A percentile compares a stretch with the other conserved stretches of the same genome.
Evolutionary conservation across 30 jellyfish, hydroid and myxozoan species (phyloP).

Genomic region (Nemopilema nomurai): DNA sequence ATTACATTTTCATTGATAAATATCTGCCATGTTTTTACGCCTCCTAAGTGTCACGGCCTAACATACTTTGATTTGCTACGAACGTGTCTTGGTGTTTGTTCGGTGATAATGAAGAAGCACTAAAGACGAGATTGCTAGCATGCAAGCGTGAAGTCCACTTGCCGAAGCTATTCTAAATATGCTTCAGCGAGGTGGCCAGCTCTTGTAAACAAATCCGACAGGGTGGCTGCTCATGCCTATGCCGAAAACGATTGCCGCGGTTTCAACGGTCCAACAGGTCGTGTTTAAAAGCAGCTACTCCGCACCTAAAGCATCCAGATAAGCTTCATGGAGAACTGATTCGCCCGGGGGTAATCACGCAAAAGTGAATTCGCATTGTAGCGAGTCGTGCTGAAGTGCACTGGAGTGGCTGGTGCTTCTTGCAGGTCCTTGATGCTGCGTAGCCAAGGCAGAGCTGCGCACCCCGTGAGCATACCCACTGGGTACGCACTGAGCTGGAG

Average conservation of each 20-base stretch:
- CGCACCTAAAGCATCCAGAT: not conserved
- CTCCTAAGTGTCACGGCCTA: too few species aligned
- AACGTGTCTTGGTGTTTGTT: too few species aligned
- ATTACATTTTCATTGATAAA: too few species aligned
- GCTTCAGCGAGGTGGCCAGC: too few species aligned
- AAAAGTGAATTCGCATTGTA: not conserved
- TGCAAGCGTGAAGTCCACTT: too few species aligned
- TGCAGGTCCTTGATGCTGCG: not conserved
- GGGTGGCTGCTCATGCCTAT: not conserved
- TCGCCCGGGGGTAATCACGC: not conserved
- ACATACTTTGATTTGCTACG: too few species aligned
- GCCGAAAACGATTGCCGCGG: too few species aligned
- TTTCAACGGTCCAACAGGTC: not conserved
- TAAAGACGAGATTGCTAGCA: too few species aligned
- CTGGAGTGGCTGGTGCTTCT: not conserved
- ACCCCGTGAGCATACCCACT: not conserved
- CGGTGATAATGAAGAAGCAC: too few species aligned
- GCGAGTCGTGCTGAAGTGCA: not conserved
- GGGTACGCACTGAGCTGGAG: not conserved
- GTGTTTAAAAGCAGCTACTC: not conserved
- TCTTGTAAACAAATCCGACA: too few species aligned
- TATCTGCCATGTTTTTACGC: too few species aligned
- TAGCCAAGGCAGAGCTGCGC: not conserved
- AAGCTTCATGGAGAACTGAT: not conserved
- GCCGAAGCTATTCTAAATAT: not conserved